Conservation (phyloP, 2,888 invertebrate genomes). For the Himalopsyche japonica region DNA sequence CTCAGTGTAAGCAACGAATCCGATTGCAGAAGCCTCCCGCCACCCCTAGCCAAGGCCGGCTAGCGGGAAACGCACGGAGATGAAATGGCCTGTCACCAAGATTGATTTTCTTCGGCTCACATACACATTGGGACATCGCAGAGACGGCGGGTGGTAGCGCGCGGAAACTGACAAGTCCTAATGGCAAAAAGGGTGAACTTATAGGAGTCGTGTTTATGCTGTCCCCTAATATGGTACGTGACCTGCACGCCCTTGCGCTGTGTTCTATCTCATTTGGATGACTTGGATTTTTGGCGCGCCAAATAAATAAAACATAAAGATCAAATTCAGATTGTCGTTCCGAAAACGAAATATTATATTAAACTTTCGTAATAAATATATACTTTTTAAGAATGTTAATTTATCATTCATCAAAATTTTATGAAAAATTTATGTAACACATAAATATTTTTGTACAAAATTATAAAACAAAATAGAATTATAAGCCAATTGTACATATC, state of each 20-base stretch:
- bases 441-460: no score
- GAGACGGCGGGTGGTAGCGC: not conserved
- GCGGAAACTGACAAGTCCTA: conserved; percentile 31
- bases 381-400: no score
- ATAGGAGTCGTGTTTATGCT: conserved; percentile 32
- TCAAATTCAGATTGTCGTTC: not conserved
- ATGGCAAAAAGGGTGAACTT: conserved; percentile 39
- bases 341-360: no score
- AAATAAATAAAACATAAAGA: not conserved
- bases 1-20: not conserved
- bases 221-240: conserved; percentile 39
- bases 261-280: conserved; percentile 15
- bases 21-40: not conserved
- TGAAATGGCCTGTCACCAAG: conserved; percentile 42
- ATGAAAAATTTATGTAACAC: no score
- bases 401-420: no score
- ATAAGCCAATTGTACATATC: no score
- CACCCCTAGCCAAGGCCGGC: not conserved
- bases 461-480: no score
- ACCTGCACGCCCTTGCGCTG: conserved; percentile 26
- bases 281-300: conserved; percentile 9
- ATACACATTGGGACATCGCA: not conserved
- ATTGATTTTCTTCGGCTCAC: conserved; percentile 38
- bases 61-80: conserved; percentile 29
- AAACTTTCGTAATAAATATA: no score